A percentile compares a stretch with the other conserved stretches of the same genome.
These are phyloP conservation scores for Poeciliopsis turrubarensis DNA, from an alignment of 2,113 vertebrate species.

Conservation along the genomic window DNA sequence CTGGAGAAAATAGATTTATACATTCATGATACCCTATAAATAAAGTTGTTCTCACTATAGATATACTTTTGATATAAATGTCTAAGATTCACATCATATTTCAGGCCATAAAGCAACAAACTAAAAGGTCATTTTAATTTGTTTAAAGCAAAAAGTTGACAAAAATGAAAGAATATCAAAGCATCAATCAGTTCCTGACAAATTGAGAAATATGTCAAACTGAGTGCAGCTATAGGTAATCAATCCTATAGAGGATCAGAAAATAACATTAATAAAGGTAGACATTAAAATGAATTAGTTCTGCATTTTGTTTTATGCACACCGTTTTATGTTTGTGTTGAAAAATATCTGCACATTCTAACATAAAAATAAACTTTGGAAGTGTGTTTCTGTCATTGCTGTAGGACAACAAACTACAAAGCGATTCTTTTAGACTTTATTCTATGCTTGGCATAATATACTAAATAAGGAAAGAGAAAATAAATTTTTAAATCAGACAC, in stretches of 20 bases:
- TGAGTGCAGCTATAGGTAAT: too few species aligned
- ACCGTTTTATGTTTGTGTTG: too few species aligned
- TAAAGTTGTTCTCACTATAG: not conserved
- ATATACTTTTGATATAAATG: not conserved
- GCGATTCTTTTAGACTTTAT: not conserved
- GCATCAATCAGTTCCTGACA: not conserved
- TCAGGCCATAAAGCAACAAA: not conserved
- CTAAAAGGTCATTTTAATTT: not conserved
- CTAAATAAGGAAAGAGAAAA: not conserved
- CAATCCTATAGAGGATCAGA: too few species aligned
- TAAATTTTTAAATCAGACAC: not conserved
- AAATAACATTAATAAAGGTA: too few species aligned
- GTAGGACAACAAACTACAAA: too few species aligned
- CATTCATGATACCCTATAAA: not conserved
- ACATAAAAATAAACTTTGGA: too few species aligned
- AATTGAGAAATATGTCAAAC: too few species aligned
- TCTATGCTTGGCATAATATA: not conserved
- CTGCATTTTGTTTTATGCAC: too few species aligned
- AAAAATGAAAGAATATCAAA: not conserved
- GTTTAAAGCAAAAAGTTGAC: not conserved
- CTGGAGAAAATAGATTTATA: conserved; percentile 17
- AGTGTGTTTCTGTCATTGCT: too few species aligned
- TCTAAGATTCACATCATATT: not conserved
- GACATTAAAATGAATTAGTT: too few species aligned
- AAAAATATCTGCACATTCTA: too few species aligned